A percentile compares a stretch with the other conserved stretches of the same genome.
phyloP scores from a whole-genome alignment of 2,888 invertebrate genomes.

The Pollenia labialis region DNA sequence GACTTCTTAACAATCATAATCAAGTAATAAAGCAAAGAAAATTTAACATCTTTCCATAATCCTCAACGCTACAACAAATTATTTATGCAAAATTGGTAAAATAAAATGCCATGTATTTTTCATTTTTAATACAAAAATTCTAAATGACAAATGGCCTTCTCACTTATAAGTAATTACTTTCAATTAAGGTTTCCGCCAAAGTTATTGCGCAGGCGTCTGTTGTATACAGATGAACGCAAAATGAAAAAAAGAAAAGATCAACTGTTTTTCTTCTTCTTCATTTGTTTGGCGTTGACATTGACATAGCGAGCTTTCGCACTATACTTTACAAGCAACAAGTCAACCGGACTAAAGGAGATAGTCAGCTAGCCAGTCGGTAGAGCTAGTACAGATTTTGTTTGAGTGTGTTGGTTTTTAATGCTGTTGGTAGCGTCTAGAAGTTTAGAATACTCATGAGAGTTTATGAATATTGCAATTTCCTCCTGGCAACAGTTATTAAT shows the following conservation, averaged over 20 bases:
- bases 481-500: too few species aligned
- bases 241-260: constrained; percentile 14
- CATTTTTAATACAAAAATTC: constrained; percentile 70
- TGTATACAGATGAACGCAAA: constrained; percentile 47
- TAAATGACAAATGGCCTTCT: constrained; percentile 77
- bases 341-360: constrained; percentile 21
- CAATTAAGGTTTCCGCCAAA: constrained; percentile 78
- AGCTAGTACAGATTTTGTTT: background rate
- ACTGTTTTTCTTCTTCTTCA: constrained; percentile 72
- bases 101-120: constrained; percentile 59
- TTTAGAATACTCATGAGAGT: too few species aligned
- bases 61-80: constrained; percentile 66
- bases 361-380: constrained; percentile 7
- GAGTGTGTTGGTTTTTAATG: too few species aligned
- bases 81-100: constrained; percentile 43
- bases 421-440: too few species aligned
- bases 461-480: too few species aligned
- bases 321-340: constrained; percentile 58
- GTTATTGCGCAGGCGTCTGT: constrained; percentile 78
- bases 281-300: constrained; percentile 81
- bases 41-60: constrained; percentile 53
- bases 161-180: constrained; percentile 83
- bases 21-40: constrained; percentile 30
- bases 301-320: constrained; percentile 79
- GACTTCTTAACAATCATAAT: constrained; percentile 36